Conservation (phyloP, 2,888 invertebrate species). For the Drosophila borealis region DNA sequence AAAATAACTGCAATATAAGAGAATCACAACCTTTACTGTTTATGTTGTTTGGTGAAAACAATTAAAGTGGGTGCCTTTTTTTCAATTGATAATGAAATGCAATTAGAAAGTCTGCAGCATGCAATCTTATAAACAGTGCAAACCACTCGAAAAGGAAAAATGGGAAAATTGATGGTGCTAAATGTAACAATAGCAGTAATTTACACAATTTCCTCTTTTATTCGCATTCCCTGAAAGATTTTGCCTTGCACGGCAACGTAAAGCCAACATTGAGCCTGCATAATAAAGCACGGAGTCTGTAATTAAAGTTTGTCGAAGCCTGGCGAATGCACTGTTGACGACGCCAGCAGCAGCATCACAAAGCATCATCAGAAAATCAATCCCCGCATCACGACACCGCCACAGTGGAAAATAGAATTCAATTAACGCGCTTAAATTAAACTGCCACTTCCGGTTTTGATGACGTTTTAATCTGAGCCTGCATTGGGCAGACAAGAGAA, state of each 20-base stretch:
- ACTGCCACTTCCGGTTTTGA: constrained; percentile 83
- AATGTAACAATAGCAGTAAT: constrained; percentile 71
- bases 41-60: constrained; percentile 18
- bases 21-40: not conserved
- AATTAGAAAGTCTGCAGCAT: constrained; percentile 62
- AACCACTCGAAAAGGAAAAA: constrained; percentile 12
- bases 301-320: constrained; percentile 75
- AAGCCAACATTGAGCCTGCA: constrained; percentile 44
- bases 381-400: constrained; percentile 55
- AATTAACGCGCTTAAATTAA: constrained; percentile 83
- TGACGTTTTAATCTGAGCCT: constrained; percentile 77
- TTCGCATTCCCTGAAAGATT: constrained; percentile 26
- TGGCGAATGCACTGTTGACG: constrained; percentile 30
- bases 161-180: constrained; percentile 20
- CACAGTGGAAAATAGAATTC: constrained; percentile 76
- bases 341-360: constrained; percentile 40
- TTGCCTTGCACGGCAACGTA: constrained; percentile 13
- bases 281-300: constrained; percentile 63
- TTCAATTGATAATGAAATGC: constrained; percentile 74
- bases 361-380: constrained; percentile 67
- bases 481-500: constrained; percentile 45
- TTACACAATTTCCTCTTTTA: constrained; percentile 54
- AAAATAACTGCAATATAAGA: constrained; percentile 5
- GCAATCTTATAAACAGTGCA: constrained; percentile 26
- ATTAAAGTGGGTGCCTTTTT: constrained; percentile 45